Conservation (phyloP, 2,113 vertebrate genomes). For the Hepsetus odoe region DNA sequence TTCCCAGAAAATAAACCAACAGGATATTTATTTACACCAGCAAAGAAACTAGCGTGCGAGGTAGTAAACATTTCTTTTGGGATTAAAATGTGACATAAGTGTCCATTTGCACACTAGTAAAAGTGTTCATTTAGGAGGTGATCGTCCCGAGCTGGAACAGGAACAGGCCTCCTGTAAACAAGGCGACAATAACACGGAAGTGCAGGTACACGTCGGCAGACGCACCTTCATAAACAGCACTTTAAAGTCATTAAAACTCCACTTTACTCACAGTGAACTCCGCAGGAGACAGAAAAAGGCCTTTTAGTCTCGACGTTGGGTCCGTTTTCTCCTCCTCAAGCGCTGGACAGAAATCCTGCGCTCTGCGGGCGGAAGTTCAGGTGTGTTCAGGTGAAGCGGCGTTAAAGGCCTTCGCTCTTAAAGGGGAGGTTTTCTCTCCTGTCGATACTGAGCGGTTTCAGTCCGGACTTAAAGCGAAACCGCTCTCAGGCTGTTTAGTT, state of each 20-base stretch:
- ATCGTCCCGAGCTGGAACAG: too few species aligned
- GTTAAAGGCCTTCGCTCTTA: conserved; percentile 46
- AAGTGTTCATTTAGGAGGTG: too few species aligned
- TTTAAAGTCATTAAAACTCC: neutral
- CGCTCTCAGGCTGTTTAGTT: too few species aligned
- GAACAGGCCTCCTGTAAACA: neutral
- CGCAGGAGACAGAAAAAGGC: neutral
- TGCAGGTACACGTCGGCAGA: neutral
- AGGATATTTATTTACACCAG: neutral
- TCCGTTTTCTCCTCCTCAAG: conserved; percentile 2
- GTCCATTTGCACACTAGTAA: too few species aligned
- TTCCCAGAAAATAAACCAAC: neutral
- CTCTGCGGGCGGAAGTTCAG: conserved; percentile 50
- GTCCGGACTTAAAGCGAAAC: too few species aligned
- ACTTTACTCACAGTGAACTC: neutral
- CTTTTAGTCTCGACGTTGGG: neutral
- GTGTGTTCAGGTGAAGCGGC: conserved; percentile 54
- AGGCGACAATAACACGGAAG: neutral
- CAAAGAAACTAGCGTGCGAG: neutral
- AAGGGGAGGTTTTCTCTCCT: conserved; percentile 37
- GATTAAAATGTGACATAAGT: too few species aligned
- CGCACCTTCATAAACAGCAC: neutral
- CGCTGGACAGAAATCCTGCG: too few species aligned
- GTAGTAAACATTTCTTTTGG: neutral
- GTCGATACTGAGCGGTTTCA: too few species aligned